A percentile compares a stretch with the other conserved stretches of the same genome.
These are phyloP conservation scores for Pristionchus arcanus DNA, from an alignment of 2,888 invertebrate species.

Conservation along the genomic window DNA sequence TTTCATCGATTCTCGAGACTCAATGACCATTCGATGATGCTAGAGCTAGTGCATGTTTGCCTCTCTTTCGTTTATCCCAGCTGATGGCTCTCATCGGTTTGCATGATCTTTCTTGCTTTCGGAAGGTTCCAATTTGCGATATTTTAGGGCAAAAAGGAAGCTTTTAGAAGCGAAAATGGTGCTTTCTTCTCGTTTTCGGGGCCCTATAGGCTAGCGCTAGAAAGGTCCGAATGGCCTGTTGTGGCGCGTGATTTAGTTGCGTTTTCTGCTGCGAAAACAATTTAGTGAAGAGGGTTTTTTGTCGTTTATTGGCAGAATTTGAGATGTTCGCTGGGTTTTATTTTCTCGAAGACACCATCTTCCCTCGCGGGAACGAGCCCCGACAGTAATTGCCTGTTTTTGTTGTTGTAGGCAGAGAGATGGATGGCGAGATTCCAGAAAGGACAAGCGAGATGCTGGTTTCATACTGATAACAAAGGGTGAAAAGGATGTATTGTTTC, in stretches of 20 bases:
- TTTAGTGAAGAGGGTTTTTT: neutral
- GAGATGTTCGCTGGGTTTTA: neutral
- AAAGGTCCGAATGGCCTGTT: no score
- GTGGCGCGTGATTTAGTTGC: no score
- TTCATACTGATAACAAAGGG: neutral
- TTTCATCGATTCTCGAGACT: constrained; percentile 19
- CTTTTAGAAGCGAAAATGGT: no score
- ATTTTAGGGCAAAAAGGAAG: no score
- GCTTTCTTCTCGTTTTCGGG: no score
- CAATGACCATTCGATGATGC: neutral
- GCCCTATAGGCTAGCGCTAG: no score
- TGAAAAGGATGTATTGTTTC: neutral
- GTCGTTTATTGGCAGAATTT: neutral
- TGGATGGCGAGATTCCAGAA: neutral
- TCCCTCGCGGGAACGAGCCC: neutral
- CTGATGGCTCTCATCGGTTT: no score
- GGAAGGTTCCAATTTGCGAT: no score
- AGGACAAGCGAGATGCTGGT: neutral
- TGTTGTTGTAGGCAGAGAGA: neutral
- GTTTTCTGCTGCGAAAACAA: no score
- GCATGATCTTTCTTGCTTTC: no score
- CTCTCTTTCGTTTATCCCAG: neutral
- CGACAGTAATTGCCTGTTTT: constrained; percentile 34
- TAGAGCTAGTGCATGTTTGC: neutral
- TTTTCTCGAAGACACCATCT: neutral